A percentile compares a stretch with the other conserved stretches of the same genome.
Evolutionary conservation across 53 echinoderm and acorn worm species (phyloP).

Genomic region (Paracentrotus lividus): DNA sequence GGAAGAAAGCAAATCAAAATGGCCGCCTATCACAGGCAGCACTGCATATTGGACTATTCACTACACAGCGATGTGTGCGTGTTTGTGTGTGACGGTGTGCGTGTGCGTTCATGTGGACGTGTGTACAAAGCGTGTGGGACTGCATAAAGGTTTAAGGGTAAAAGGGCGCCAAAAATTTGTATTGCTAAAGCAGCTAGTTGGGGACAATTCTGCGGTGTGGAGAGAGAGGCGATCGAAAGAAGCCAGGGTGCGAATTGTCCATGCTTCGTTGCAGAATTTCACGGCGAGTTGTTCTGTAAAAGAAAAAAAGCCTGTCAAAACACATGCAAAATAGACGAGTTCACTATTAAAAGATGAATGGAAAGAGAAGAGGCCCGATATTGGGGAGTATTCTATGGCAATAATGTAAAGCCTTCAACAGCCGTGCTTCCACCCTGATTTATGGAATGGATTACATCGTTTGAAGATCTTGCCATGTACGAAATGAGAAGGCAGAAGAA

Average conservation of each 20-base stretch:
- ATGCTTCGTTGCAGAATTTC: conserved; percentile 67
- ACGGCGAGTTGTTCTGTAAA: conserved; percentile 44
- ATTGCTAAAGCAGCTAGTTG: conserved; percentile 58
- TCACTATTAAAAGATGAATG: conserved; percentile 72
- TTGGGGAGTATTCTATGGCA: background rate
- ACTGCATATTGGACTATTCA: conserved; percentile 9
- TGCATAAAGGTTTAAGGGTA: conserved; percentile 30
- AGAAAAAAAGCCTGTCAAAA: conserved; percentile 60
- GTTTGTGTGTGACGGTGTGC: conserved; percentile 18
- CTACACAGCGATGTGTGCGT: conserved; percentile 12
- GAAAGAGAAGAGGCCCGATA: conserved; percentile 21
- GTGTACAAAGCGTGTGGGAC: conserved; percentile 41
- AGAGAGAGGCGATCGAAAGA: conserved; percentile 39
- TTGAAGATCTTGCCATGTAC: conserved; percentile 9
- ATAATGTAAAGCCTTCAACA: conserved; percentile 11
- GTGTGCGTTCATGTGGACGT: conserved; percentile 34
- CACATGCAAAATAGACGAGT: conserved; percentile 71
- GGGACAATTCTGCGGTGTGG: conserved; percentile 40
- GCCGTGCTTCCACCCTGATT: conserved; percentile 50
- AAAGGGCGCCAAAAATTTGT: conserved; percentile 73
- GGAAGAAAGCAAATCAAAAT: conserved; percentile 41
- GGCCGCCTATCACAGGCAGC: conserved; percentile 26
- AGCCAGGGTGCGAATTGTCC: conserved; percentile 65
- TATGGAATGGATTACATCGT: conserved; percentile 30
- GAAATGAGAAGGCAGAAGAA: background rate